Base-by-base conservation (phyloP, 2,113 vertebrate species). In the Recurvirostra avosetta region DNA sequence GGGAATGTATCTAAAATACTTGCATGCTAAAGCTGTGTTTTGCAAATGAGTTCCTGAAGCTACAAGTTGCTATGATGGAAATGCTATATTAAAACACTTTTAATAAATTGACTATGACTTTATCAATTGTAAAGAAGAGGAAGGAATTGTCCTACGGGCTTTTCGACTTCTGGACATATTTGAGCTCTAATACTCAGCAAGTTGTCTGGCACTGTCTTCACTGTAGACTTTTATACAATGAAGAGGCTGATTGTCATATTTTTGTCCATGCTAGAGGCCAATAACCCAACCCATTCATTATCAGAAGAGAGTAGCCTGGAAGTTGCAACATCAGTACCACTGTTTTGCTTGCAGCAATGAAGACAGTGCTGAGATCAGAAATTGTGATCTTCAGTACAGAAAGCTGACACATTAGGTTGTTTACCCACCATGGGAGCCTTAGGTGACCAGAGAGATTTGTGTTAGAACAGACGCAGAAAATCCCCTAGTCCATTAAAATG, bases 211-310 rank as follows among this genome's bases (percentile, higher is more conserved):
- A 88, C 91, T 91, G 75, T 94, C 94, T 97, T 97, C 88, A 68
- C 20, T 34, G 95, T 81, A 94, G 93, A 95, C 85, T 95, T 96
- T 92, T 80, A 61, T 94, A 66, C 94, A 92, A 93, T 95, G 92
- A 94, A 71, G 74, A 61, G 67, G 67, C 58, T 55, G 58, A 88
- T 85, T 88, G 97, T 97, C 96, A 81, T 45, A 90, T 97, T 95
- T 95, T 84, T 85, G 91, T 96, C 94, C 59, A 84, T 86, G 96
- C 88, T 78, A 68, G 96, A 95, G 97, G 97, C 96, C 96, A 97
- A 83, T 80, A 92, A 93, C 75, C 91, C 93, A 92, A 80, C 92
- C 95, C 84, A 92, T 85, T 96, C 95, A 86, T 97, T 83, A 95
- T 63, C 72, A 76, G 88, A 84, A 84, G 83, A 90, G 90, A 93